Evolutionary conservation across 2,113 vertebrate genomes (phyloP).

Genomic region (Bungarus multicinctus): DNA sequence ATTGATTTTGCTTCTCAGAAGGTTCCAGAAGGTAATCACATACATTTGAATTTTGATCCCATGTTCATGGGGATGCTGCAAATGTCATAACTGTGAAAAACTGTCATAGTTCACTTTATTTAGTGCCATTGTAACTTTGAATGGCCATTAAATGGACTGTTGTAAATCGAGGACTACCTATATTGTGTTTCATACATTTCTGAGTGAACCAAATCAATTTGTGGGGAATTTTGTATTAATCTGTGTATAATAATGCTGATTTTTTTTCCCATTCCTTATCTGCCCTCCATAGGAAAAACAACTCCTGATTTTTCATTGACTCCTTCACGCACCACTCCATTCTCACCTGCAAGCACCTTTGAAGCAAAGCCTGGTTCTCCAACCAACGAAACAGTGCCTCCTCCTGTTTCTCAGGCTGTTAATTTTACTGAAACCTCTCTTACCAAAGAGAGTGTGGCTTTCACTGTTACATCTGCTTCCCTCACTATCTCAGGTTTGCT

Average conservation of each 20-base stretch:
- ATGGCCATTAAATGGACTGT: no score
- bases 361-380: conserved; percentile 26
- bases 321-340: conserved; percentile 31
- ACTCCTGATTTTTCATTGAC: conserved; percentile 1
- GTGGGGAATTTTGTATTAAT: not conserved
- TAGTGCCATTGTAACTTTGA: no score
- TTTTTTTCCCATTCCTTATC: not conserved
- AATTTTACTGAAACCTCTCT: not conserved
- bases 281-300: not conserved
- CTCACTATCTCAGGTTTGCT: conserved; percentile 21
- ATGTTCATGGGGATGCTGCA: no score
- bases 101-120: no score
- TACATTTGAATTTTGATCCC: no score
- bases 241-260: not conserved
- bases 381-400: not conserved
- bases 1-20: no score
- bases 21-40: no score
- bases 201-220: not conserved
- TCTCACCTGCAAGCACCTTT: conserved; percentile 55
- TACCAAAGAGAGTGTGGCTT: not conserved
- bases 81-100: no score
- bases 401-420: not conserved
- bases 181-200: not conserved
- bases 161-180: no score
- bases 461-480: not conserved